These are phyloP conservation scores for Saxicola maurus DNA, from an alignment of 2,797 vertebrate species.

Conservation along the genomic window DNA sequence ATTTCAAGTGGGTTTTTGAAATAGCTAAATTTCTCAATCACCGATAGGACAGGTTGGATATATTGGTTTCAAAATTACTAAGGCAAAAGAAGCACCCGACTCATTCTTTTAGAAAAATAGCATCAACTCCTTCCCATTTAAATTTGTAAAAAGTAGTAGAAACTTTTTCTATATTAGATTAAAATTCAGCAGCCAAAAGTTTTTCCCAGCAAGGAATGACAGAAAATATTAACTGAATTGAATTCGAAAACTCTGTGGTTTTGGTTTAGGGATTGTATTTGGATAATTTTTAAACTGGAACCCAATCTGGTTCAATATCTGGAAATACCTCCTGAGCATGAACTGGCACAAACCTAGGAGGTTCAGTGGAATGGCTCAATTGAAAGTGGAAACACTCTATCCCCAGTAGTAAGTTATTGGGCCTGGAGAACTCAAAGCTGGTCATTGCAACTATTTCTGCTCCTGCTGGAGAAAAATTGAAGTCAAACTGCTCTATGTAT, in stretches of 20 bases:
- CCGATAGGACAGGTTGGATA: not conserved
- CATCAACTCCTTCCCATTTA: not conserved
- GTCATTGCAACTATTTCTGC: not conserved
- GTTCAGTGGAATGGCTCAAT: not conserved
- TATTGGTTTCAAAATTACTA: not conserved
- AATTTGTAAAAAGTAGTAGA: not conserved
- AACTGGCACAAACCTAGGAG: not conserved
- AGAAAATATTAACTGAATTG: not conserved
- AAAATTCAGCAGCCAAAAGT: not conserved
- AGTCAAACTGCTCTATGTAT: not conserved
- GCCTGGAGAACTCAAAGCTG: not conserved
- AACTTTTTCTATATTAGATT: not conserved
- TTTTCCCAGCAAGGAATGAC: not conserved
- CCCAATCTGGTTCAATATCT: not conserved
- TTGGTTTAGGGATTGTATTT: not conserved
- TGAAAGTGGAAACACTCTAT: not conserved
- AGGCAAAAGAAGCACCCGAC: not conserved
- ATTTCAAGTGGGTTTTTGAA: not conserved
- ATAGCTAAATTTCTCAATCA: not conserved
- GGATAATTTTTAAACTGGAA: not conserved
- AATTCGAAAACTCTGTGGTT: not conserved
- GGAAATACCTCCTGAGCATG: not conserved
- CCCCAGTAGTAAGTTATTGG: fast-evolving
- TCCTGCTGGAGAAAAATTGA: not conserved
- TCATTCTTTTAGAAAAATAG: not conserved